Conservation (phyloP, 2,888 invertebrate species). For the Erebia ligea region DNA sequence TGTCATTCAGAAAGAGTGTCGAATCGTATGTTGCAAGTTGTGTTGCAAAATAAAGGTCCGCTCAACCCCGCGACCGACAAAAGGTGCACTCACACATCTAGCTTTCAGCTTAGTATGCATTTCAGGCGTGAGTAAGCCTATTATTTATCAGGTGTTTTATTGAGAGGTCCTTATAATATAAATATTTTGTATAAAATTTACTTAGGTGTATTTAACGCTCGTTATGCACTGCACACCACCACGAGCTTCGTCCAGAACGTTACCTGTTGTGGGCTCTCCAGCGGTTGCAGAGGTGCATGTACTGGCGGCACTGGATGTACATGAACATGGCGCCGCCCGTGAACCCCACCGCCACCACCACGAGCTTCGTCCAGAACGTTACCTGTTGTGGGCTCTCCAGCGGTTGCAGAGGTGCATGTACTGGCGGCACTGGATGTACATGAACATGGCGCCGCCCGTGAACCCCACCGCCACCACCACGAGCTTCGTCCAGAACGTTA, state of each 20-base stretch:
- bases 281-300: slow-evolving; percentile 94
- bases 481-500: slow-evolving; percentile 87
- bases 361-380: slow-evolving; percentile 98
- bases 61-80: too few species aligned
- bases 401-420: slow-evolving; percentile 96
- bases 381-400: slow-evolving; percentile 96
- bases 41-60: too few species aligned
- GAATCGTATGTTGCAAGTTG: too few species aligned
- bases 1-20: too few species aligned
- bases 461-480: slow-evolving; percentile 98
- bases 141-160: too few species aligned
- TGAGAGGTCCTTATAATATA: neutral
- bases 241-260: slow-evolving; percentile 90
- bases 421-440: slow-evolving; percentile 99
- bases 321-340: slow-evolving; percentile 98
- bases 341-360: slow-evolving; percentile 97
- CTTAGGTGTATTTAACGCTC: slow-evolving; percentile 79
- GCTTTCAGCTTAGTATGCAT: too few species aligned
- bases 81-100: too few species aligned
- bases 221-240: slow-evolving; percentile 98
- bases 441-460: slow-evolving; percentile 97
- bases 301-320: slow-evolving; percentile 99
- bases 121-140: too few species aligned
- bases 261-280: slow-evolving; percentile 91
- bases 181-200: too few species aligned